Evolutionary conservation across 37 sponge, comb jelly and placozoan species (phyloP), one percentile per base, ranked within the genome.

Genomic region (Beroe ovata): DNA sequence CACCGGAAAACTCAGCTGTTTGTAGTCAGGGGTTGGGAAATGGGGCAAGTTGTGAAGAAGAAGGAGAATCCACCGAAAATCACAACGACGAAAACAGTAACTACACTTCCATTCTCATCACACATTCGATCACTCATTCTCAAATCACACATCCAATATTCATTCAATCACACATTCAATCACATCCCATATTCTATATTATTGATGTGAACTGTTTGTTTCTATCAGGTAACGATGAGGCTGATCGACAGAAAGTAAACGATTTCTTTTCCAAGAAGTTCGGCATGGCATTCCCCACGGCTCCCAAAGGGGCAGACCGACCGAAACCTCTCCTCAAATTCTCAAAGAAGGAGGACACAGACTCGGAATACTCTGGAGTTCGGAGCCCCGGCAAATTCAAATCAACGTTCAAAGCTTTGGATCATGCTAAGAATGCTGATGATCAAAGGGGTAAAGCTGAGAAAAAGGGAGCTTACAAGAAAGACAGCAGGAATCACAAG

Each of bases 241-340:
- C 47, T 1, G 84, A 77, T 35, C 42, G 42, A 28, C 84, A 77
- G 38, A 77, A 77, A 42, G 84, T 77, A n/a, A 77, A 77, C 47
- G 84, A 77, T 20, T 77, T 77, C 84, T 77, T 77, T 29, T 77
- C 84, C 84, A 42, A 39, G 23, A 39, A 42, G 4, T 77, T 77
- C 28, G 84, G 84, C 2, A 11, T 77, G 54, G 20, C 84, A 6
- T 42, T 77, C 22, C 38, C 84, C 22, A 77, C 54, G 1, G 29
- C 29, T 20, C 84, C 84, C n/a, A 42, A 42, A 77, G 84, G 84
- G 4, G 84, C 84, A 22, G 84, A 77, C 28, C 41, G 84, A 23
- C 84, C 84, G 47, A 77, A 77, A 42, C 84, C 84, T 35, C 84
- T 77, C 22, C 54, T 77, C 0, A 77, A 77, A 41, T 77, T 77